These are phyloP conservation scores for Elachura formosa DNA, from an alignment of 2,113 vertebrate species.

Conservation along the genomic window DNA sequence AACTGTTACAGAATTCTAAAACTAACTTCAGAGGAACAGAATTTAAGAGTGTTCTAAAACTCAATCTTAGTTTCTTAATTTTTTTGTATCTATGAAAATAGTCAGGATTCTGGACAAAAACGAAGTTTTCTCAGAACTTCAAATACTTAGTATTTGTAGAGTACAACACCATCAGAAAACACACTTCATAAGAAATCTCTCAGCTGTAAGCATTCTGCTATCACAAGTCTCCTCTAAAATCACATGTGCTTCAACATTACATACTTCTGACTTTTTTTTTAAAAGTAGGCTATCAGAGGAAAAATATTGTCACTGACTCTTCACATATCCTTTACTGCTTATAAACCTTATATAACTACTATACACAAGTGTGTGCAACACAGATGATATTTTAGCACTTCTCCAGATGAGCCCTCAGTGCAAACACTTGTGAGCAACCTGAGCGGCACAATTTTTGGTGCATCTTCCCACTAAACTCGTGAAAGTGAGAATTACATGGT, in stretches of 20 bases:
- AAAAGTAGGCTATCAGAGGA: not conserved
- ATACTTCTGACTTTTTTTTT: not conserved
- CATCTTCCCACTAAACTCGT: fast-evolving
- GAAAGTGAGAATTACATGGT: not conserved
- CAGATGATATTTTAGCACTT: not conserved
- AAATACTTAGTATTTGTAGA: not conserved
- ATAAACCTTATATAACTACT: not conserved
- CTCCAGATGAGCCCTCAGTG: not conserved
- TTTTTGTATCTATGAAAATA: not conserved
- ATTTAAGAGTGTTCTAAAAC: not conserved
- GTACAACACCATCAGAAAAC: not conserved
- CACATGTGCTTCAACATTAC: not conserved
- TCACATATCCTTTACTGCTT: not conserved
- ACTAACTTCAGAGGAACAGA: not conserved
- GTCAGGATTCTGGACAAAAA: not conserved
- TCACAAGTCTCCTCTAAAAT: not conserved
- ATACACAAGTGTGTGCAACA: not conserved
- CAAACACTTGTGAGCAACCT: not conserved
- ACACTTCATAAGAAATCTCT: not conserved
- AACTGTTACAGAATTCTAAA: not conserved
- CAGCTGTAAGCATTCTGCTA: not conserved
- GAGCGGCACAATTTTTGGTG: not conserved
- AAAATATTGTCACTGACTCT: not conserved
- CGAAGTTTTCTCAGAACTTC: not conserved
- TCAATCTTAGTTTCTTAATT: not conserved